These are phyloP conservation scores for Nemoura dubitans DNA, from an alignment of 2,888 invertebrate species.

Conservation along the genomic window DNA sequence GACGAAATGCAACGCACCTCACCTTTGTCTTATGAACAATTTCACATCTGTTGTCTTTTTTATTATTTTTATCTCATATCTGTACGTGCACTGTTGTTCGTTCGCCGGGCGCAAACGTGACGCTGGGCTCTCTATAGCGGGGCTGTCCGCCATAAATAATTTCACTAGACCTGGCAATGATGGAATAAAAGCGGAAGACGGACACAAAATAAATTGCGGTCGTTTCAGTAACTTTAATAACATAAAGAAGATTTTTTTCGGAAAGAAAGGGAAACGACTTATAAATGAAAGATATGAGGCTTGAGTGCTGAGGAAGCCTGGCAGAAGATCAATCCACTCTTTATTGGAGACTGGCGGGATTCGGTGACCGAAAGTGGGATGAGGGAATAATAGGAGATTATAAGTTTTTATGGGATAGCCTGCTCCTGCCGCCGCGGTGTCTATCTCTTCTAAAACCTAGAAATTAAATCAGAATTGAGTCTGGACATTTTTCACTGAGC, in stretches of 20 bases:
- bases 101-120: neutral
- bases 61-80: constrained; percentile 37
- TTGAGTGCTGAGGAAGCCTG: neutral
- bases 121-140: neutral
- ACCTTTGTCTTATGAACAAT: constrained; percentile 34
- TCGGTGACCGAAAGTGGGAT: neutral
- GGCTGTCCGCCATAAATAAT: constrained; percentile 30
- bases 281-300: constrained; percentile 33
- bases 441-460: neutral
- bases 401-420: neutral
- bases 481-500: neutral
- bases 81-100: constrained; percentile 23
- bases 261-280: constrained; percentile 18
- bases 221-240: constrained; percentile 36
- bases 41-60: constrained; percentile 34
- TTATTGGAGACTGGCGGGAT: neutral
- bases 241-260: constrained; percentile 18
- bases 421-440: neutral
- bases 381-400: neutral
- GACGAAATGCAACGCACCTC: too few species aligned
- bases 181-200: constrained; percentile 31
- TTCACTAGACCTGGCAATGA: constrained; percentile 33
- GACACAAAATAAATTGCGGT: constrained; percentile 38
- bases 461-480: neutral
- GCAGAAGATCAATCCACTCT: constrained; percentile 19